Percentiles rank a stretch among this genome's conserved stretches.
Conservation (phyloP, 2,113 vertebrate species). For the Daubentonia madagascariensis region DNA sequence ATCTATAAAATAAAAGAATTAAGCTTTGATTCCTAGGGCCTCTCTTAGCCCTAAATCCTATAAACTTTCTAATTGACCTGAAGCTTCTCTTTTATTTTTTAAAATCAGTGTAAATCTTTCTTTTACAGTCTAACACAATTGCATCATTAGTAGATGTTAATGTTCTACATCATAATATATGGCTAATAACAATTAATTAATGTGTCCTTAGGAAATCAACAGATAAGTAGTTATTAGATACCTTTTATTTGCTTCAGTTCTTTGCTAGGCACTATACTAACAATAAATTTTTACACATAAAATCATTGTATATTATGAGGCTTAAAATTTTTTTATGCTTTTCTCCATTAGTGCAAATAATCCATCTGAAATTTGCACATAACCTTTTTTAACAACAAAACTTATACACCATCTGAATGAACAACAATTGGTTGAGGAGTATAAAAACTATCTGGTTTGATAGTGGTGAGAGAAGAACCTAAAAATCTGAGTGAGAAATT, state of each 20-base stretch:
- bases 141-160: neutral
- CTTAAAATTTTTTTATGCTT: neutral
- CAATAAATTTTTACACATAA: neutral
- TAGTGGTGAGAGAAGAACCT: neutral
- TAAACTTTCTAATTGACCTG: neutral
- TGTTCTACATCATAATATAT: neutral
- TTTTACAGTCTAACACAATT: neutral
- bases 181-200: neutral
- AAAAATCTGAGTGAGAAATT: neutral
- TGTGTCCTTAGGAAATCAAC: neutral
- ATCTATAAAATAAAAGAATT: constrained; percentile 17
- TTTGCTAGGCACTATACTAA: neutral
- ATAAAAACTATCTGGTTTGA: neutral
- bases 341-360: constrained; percentile 4
- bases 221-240: neutral
- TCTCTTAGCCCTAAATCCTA: neutral
- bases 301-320: neutral
- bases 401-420: neutral
- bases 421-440: neutral
- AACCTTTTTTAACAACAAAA: neutral
- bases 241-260: constrained; percentile 21
- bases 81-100: neutral
- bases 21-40: constrained; percentile 5
- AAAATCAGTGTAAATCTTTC: neutral
- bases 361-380: constrained; percentile 33